Evolutionary conservation across 1,140 invertebrate species (phyloP).

Genomic region (Megalonaias nervosa): DNA sequence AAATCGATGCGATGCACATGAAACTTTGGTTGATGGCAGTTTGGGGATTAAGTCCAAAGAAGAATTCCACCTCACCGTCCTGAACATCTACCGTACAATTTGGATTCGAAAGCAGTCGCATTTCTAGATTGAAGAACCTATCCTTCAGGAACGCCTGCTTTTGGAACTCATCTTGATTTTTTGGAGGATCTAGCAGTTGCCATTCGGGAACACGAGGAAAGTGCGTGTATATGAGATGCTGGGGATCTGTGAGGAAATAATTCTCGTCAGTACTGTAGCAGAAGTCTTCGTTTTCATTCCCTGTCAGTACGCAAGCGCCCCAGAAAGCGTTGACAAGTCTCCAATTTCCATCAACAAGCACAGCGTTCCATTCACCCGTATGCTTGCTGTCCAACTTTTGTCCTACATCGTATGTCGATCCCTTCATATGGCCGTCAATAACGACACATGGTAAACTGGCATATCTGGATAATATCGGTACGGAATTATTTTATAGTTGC

Average conservation of each 20-base stretch:
- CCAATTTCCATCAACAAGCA: conserved; percentile 57
- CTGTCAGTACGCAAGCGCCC: conserved; percentile 55
- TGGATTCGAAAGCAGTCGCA: conserved; percentile 49
- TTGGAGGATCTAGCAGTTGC: conserved; percentile 51
- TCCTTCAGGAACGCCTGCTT: conserved; percentile 58
- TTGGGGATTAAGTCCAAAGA: conserved; percentile 49
- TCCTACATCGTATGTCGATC: conserved; percentile 59
- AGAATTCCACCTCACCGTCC: conserved; percentile 50
- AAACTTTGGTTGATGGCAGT: conserved; percentile 40
- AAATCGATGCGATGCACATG: conserved; percentile 45
- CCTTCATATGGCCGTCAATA: conserved; percentile 57
- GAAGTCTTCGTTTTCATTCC: conserved; percentile 38
- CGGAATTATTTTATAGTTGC: background rate
- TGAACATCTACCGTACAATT: conserved; percentile 46
- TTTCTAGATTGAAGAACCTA: conserved; percentile 57
- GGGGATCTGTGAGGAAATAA: conserved; percentile 75
- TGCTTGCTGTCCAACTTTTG: conserved; percentile 52
- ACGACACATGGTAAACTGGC: conserved; percentile 50
- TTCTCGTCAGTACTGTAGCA: conserved; percentile 65
- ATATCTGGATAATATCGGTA: too few relatives aligned
- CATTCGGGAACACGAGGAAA: conserved; percentile 70
- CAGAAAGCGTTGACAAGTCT: conserved; percentile 59
- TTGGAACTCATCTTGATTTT: conserved; percentile 51
- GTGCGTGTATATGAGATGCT: conserved; percentile 74
- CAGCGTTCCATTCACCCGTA: conserved; percentile 63